Conservation (phyloP, 1,140 invertebrate genomes). For the Drosophila yakuba region DNA sequence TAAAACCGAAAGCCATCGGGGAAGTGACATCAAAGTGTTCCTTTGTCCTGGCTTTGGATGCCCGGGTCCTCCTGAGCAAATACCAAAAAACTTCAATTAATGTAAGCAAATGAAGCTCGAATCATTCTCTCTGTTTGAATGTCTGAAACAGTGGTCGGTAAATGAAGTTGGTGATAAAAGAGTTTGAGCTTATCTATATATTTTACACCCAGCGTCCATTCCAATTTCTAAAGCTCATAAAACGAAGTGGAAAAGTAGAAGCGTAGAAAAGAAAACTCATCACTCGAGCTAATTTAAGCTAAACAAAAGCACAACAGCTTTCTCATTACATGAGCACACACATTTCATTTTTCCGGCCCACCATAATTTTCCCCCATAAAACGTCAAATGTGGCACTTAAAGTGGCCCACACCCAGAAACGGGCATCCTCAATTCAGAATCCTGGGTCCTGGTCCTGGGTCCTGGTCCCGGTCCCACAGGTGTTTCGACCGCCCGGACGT, state of each 20-base stretch:
- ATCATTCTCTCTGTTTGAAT: conserved; percentile 20
- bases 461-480: conserved; percentile 60
- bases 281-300: conserved; percentile 73
- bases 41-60: conserved; percentile 19
- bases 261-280: conserved; percentile 46
- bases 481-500: conserved; percentile 57
- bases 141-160: conserved; percentile 28
- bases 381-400: conserved; percentile 81
- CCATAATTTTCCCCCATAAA: conserved; percentile 70
- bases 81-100: conserved; percentile 64
- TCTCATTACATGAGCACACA: conserved; percentile 72
- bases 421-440: conserved; percentile 8
- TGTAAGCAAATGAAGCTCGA: conserved; percentile 68
- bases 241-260: conserved; percentile 21
- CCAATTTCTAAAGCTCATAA: conserved; percentile 43
- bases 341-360: conserved; percentile 66
- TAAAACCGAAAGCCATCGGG: conserved; percentile 56
- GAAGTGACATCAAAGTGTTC: conserved; percentile 47
- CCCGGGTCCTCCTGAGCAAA: conserved; percentile 39
- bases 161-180: conserved; percentile 10
- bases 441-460: neutral
- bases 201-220: neutral
- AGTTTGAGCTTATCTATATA: conserved; percentile 3
- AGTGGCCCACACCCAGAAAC: conserved; percentile 64
- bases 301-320: conserved; percentile 63